A percentile compares a stretch with the other conserved stretches of the same genome.
Evolutionary conservation across 2,888 invertebrate genomes (phyloP).

Genomic region (Drosophila limbata): DNA sequence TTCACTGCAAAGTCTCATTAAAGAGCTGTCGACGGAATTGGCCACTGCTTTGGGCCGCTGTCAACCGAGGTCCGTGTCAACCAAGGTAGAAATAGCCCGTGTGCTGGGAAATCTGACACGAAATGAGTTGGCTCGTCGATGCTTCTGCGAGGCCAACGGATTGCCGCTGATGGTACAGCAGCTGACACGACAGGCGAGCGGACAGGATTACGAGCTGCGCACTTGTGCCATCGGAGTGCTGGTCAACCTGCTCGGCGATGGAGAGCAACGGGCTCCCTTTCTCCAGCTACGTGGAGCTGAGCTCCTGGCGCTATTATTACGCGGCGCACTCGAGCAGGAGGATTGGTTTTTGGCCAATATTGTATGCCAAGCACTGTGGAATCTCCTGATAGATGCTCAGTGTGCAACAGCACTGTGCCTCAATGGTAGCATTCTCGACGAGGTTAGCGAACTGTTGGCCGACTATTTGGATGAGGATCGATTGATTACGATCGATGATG

Average conservation of each 20-base stretch:
- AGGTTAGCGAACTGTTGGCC: slow-evolving; percentile 86
- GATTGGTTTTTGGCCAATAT: slow-evolving; percentile 90
- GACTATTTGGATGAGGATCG: slow-evolving; percentile 88
- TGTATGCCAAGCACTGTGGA: slow-evolving; percentile 91
- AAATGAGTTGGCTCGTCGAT: slow-evolving; percentile 88
- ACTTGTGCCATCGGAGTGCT: slow-evolving; percentile 93
- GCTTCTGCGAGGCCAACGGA: slow-evolving; percentile 89
- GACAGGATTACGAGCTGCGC: slow-evolving; percentile 88
- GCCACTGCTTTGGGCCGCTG: slow-evolving; percentile 75
- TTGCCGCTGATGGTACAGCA: slow-evolving; percentile 86
- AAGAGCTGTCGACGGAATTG: slow-evolving; percentile 77
- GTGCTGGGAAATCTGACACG: slow-evolving; percentile 94
- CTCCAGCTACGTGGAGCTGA: slow-evolving; percentile 86
- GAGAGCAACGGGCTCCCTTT: slow-evolving; percentile 87
- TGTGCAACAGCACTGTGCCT: slow-evolving; percentile 55
- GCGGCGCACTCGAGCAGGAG: slow-evolving; percentile 86
- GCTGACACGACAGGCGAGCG: slow-evolving; percentile 61
- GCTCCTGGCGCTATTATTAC: slow-evolving; percentile 87
- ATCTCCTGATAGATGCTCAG: slow-evolving; percentile 87
- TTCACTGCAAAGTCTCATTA: slow-evolving; percentile 80
- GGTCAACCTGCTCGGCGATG: slow-evolving; percentile 91
- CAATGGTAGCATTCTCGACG: slow-evolving; percentile 86
- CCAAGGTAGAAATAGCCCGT: slow-evolving; percentile 89
- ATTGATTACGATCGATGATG: slow-evolving; percentile 17
- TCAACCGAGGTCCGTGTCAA: slow-evolving; percentile 76